phyloP scores from a whole-genome alignment of 2,888 invertebrate genomes.

The Pollenia labialis region DNA sequence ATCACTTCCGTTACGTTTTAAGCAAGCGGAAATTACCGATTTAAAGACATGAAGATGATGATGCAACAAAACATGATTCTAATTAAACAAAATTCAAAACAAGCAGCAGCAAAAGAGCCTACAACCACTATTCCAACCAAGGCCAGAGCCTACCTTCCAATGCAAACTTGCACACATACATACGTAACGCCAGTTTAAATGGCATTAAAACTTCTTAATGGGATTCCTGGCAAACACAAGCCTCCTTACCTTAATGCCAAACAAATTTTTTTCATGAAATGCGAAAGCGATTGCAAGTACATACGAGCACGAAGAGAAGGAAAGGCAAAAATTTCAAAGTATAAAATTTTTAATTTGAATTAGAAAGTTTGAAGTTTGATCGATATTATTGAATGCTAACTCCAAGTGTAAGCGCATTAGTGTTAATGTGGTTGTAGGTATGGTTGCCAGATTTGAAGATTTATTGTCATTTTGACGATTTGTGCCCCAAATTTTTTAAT shows the following conservation, averaged over 20 bases:
- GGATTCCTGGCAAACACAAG: constrained; percentile 39
- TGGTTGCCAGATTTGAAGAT: too few relatives aligned
- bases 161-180: not conserved
- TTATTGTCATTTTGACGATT: too few relatives aligned
- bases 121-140: constrained; percentile 1
- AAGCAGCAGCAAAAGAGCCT: not conserved
- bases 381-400: constrained; percentile 79
- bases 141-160: not conserved
- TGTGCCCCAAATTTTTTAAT: too few relatives aligned
- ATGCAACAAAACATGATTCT: constrained; percentile 53
- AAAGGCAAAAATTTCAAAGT: constrained; percentile 55
- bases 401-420: not conserved
- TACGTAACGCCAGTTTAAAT: constrained; percentile 3
- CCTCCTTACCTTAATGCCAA: constrained; percentile 41
- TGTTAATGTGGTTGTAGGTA: not conserved
- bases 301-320: constrained; percentile 12
- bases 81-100: constrained; percentile 56
- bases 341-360: constrained; percentile 76
- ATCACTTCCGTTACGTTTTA: constrained; percentile 62
- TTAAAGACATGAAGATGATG: constrained; percentile 35
- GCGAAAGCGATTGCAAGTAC: not conserved
- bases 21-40: constrained; percentile 65
- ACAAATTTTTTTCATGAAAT: not conserved
- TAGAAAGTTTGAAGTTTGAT: constrained; percentile 82
- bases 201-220: constrained; percentile 51